Evolutionary conservation across 2,888 invertebrate genomes (phyloP), one percentile per base, ranked within the genome.

Genomic region (Papilio gigon): DNA sequence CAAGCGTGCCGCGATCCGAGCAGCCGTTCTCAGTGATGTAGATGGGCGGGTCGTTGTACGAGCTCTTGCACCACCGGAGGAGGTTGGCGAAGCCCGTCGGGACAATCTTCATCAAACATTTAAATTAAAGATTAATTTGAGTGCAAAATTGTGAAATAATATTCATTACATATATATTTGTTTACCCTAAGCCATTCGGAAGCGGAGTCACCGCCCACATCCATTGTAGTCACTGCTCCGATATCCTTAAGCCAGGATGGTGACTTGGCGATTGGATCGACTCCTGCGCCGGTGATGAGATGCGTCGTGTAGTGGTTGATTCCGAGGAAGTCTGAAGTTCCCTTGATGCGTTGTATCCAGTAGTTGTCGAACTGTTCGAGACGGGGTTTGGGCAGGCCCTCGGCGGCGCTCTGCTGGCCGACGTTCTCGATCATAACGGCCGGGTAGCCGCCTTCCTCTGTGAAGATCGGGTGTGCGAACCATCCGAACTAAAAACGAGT

Each of bases 1-100:
- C 78, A 40, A 92, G 78, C 20, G 84, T 84, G 30, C 92, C 93
- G 53, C 79, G 85, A 77, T 93, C 93, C 4, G 93, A 92, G 77
- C 90, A 93, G 6, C 94, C 94, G 75, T 94, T 94, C 76, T 94
- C 94, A 2, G 93, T 93, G 50, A 94, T 93, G 75, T 93, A 89
- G 69, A 94, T 93, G 22, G 92, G 89, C 14, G 93, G 90, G 78
- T 93, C 87, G 60, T 92, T 90, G 82, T 94, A 94, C 3, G 90
- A 88, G 56, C 87, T 86, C 79, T 93, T 93, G 76, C 94, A 92
- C 93, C 93, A 94, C 56, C 93, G 92, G 37, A 94, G 80, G 27
- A 94, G 77, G 76, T 93, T 93, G 4, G 93, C 91, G 70, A 94
- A 91, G n/a, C 94, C 94, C 76, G 93, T 91, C 0, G 94, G 94